A percentile compares a stretch with the other conserved stretches of the same genome.
Evolutionary conservation across 2,888 invertebrate species (phyloP).

Genomic region (Heliconius aoede): DNA sequence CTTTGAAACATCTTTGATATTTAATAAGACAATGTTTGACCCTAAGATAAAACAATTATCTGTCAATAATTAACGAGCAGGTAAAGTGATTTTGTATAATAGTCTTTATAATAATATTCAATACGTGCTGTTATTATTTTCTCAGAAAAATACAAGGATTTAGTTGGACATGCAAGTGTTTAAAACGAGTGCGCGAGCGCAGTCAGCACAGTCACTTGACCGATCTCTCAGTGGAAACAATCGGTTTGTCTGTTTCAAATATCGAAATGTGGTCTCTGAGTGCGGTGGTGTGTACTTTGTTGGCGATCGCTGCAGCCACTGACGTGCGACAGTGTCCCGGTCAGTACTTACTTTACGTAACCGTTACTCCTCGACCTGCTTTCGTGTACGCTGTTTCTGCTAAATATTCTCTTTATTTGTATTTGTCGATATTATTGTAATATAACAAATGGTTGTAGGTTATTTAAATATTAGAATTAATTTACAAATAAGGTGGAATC

Average conservation of each 20-base stretch:
- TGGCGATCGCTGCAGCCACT: conserved; percentile 63
- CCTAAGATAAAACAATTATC: not conserved
- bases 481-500: no score
- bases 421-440: not conserved
- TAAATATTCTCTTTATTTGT: not conserved
- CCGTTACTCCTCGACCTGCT: conserved; percentile 62
- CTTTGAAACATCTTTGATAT: not conserved
- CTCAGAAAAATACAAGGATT: conserved; percentile 21
- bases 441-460: not conserved
- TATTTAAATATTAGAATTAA: no score
- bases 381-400: conserved; percentile 52
- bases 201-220: conserved; percentile 37
- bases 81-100: not conserved
- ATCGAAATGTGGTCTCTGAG: conserved; percentile 60
- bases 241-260: conserved; percentile 54
- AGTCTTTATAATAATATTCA: not conserved
- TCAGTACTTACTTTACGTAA: conserved; percentile 63
- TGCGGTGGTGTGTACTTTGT: conserved; percentile 62
- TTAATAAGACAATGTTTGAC: not conserved
- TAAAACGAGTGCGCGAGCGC: conserved; percentile 43
- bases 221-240: conserved; percentile 16
- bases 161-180: conserved; percentile 30
- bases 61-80: not conserved
- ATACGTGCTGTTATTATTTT: not conserved
- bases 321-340: conserved; percentile 71